Base-by-base conservation (phyloP, 2,797 vertebrate genomes). In the Anomalospiza imberbis region DNA sequence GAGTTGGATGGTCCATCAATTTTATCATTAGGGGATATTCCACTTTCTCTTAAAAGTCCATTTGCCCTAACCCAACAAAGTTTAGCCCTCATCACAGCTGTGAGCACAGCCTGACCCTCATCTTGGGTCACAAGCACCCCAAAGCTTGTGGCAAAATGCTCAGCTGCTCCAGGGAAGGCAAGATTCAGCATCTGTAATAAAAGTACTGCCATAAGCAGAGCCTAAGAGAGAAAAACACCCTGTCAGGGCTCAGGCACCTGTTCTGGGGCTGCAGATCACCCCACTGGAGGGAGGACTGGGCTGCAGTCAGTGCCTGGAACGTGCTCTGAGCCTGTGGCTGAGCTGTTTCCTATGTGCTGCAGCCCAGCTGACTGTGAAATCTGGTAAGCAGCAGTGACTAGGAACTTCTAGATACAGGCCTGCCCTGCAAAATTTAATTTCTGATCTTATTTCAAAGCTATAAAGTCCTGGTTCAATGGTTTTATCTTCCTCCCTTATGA, bases 391-490 rank as follows among this genome's bases (percentile, higher is more conserved):
- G 88, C 70, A 86, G 34, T 2, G 45, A 20, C 28, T n/a, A 25
- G 58, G 45, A 72, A 40, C 63, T 86, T 47, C 55, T 40, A n/a
- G 50, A 61, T 12, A 54, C 10, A 51, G 73, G 36, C 66, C 45
- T 63, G 44, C 51, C 47, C 79, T 72, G 44, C 44, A 80, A 79
- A 84, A 91, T 78, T 42, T 73, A 44, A 85, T 71, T 44, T 55
- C 71, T 65, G 78, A 75, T 81, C 78, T 89, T 68, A 85, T 20
- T 95, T 74, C 58, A 85, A 74, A 91, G 78, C 42, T 42, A 74
- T 80, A 8, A 79, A 66, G 58, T 74, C 32, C 53, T 12, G 17
- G 42, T 79, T 58, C 47, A 71, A 77, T 0, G 5, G 54, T 54
- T 93, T 87, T 76, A 73, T 76, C 68, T 80, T 61, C 18, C 28